Evolutionary conservation across 1,140 invertebrate species (phyloP).

Genomic region (Drosophila varians): DNA sequence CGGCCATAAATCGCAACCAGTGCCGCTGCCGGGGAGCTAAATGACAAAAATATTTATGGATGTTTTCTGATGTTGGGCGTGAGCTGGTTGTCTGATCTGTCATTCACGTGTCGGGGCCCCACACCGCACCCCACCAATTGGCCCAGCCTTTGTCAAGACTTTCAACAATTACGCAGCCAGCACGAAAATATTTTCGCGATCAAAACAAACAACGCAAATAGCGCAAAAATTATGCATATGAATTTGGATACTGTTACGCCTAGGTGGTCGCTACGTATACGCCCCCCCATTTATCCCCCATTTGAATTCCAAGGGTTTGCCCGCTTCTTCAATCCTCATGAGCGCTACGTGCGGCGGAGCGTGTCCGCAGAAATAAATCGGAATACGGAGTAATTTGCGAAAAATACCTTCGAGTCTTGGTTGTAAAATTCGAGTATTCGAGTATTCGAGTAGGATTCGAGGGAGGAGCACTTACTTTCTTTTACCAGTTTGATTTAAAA

Average conservation of each 20-base stretch:
- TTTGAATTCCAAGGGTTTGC: constrained; percentile 58
- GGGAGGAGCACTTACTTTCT: constrained; percentile 17
- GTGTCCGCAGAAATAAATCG: constrained; percentile 46
- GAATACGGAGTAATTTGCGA: constrained; percentile 10
- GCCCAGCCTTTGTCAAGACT: constrained; percentile 26
- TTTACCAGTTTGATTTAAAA: neutral
- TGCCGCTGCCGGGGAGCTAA: constrained; percentile 36
- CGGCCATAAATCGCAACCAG: constrained; percentile 62
- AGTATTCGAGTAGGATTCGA: too few relatives aligned
- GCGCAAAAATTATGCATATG: constrained; percentile 64
- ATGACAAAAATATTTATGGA: constrained; percentile 81
- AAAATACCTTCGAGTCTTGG: constrained; percentile 12
- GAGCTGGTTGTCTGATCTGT: constrained; percentile 65
- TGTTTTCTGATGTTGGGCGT: constrained; percentile 67
- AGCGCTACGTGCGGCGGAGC: constrained; percentile 57
- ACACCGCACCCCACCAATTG: constrained; percentile 2
- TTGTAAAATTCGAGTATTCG: constrained; percentile 26
- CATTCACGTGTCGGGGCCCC: constrained; percentile 40
- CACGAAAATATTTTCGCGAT: constrained; percentile 60
- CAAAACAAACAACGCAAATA: constrained; percentile 56
- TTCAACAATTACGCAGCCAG: constrained; percentile 60
- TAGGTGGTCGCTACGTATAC: constrained; percentile 46
- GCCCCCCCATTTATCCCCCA: neutral
- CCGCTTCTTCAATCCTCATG: constrained; percentile 2
- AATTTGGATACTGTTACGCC: constrained; percentile 55